Percentiles rank a stretch among this genome's conserved stretches.
phyloP scores from a whole-genome alignment of 2,888 invertebrate species.

The Lamellibrachia columna region DNA sequence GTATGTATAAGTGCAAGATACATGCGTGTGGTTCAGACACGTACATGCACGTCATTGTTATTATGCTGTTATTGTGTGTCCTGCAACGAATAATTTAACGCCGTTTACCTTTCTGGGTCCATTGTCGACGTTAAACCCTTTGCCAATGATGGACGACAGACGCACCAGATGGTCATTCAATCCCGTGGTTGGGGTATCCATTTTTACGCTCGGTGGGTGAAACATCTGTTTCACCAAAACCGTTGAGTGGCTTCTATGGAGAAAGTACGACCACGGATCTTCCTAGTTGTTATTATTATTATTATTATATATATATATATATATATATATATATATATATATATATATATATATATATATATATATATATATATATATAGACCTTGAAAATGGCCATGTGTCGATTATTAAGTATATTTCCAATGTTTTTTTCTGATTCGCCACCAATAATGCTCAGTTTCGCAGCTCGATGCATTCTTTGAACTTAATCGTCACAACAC shows the following conservation, averaged over 20 bases:
- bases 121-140: background rate
- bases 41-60: background rate
- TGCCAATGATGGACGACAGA: background rate
- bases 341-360: too few relatives aligned
- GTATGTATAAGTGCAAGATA: background rate
- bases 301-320: background rate
- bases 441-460: background rate
- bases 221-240: background rate
- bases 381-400: background rate
- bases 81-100: background rate
- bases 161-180: background rate
- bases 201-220: background rate
- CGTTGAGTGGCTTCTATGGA: background rate
- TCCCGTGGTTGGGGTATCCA: background rate
- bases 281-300: background rate
- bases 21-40: background rate
- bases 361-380: too few relatives aligned
- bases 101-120: background rate
- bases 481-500: background rate
- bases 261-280: background rate
- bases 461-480: background rate
- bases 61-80: background rate
- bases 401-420: background rate
- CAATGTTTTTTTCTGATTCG: background rate
- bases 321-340: background rate